Base-by-base conservation (phyloP, 1,140 invertebrate species). In the Calliphora vicina region DNA sequence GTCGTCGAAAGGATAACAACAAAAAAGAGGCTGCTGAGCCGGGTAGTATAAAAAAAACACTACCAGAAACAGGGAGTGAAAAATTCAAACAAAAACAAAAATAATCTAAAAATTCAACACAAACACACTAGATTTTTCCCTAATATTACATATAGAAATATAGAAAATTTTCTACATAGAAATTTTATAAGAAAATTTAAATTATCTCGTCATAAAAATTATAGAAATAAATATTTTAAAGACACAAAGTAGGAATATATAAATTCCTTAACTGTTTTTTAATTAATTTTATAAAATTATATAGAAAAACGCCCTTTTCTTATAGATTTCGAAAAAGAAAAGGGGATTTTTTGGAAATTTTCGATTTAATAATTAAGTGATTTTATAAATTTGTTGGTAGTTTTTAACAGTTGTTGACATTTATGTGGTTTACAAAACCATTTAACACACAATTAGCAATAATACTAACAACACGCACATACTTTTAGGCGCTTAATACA, bases 401-500 rank as follows among this genome's bases (percentile, higher is more conserved):
- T 67, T 2, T 5, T 23, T 67, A 9, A 23, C 23, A 17, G 17
- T 10, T 67, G 61, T 67, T 67, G 17, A 23, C 20, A 23, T 67
- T 67, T 57, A 23, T 23, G 17, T 67, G 4, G 5, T 67, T 8
- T 25, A 23, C 20, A 23, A 23, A 67, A 67, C 3, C 61, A 67
- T 67, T 67, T 67, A 67, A 67, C 61, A 67, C 61, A 67, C 61
- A 67, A 67, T 67, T 67, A 67, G 23, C 61, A 20, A 67, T 23
- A 57, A 57, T 57, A 57, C 12, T 57, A 57, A 57, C n/a, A 67
- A 67, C 61, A 67, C 61, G 61, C 61, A 67, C 61, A 67, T 67
- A 67, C 61, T 67, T 67, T 67, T 67, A 67, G 61, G 61, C 61
- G 61, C 61, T 67, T 67, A 67, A 67, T 67, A 67, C 20, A n/a